These are phyloP conservation scores for Cryptus armator DNA, from an alignment of 2,888 invertebrate species.

Conservation along the genomic window DNA sequence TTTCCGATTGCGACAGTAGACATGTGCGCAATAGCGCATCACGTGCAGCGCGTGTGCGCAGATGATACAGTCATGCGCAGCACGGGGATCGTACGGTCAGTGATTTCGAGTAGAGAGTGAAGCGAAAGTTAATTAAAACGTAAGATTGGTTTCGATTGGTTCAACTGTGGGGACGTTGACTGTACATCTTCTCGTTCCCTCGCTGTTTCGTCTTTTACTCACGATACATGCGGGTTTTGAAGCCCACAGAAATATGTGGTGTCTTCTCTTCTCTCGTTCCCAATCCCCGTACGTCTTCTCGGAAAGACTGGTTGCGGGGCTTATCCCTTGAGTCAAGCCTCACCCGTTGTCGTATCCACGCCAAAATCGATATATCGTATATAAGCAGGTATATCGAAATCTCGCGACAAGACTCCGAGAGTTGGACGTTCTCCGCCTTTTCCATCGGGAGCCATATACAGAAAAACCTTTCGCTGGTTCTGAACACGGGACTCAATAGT, in stretches of 20 bases:
- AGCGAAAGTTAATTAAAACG: too few relatives aligned
- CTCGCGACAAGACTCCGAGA: conserved; percentile 36
- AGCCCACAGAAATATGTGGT: conserved; percentile 54
- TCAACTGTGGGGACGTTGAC: too few relatives aligned
- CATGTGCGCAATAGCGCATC: background rate
- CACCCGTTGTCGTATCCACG: conserved; percentile 17
- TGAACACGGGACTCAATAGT: background rate
- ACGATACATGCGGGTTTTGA: conserved; percentile 29
- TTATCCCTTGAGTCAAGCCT: conserved; percentile 40
- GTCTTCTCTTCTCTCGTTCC: conserved; percentile 18
- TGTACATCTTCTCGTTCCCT: too few relatives aligned
- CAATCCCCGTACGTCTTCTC: conserved; percentile 39
- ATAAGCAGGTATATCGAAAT: conserved; percentile 48
- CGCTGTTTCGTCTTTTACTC: background rate
- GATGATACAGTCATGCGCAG: too few relatives aligned
- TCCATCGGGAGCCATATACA: conserved; percentile 17
- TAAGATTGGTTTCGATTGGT: too few relatives aligned
- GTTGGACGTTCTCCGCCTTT: conserved; percentile 15
- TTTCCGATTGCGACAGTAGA: background rate
- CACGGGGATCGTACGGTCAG: too few relatives aligned
- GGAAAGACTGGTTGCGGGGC: conserved; percentile 46
- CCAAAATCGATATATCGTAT: conserved; percentile 57
- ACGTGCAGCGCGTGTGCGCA: too few relatives aligned
- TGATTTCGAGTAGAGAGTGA: too few relatives aligned
- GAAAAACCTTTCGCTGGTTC: background rate